Percentiles rank a stretch among this genome's conserved stretches.
phyloP scores from a whole-genome alignment of 2,797 vertebrate species.

The Dermochelys coriacea region DNA sequence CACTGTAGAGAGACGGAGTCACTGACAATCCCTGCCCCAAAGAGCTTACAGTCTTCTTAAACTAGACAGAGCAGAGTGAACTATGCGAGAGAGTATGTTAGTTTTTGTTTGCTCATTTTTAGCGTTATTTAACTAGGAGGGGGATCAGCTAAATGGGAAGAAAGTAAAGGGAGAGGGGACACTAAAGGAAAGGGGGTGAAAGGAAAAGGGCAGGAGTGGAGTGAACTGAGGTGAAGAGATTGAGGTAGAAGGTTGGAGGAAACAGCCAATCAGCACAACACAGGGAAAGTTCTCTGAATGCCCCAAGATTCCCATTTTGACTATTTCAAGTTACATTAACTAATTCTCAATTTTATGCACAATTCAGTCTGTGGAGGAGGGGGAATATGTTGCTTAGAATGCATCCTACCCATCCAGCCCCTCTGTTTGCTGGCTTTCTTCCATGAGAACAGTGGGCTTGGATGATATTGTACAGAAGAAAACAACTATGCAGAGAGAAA shows the following conservation, averaged over 20 bases:
- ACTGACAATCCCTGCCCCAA: not conserved
- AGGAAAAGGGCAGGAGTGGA: not conserved
- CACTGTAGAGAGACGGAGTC: too few relatives aligned
- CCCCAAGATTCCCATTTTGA: not conserved
- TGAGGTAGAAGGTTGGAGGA: not conserved
- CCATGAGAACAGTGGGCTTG: not conserved
- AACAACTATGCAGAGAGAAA: not conserved
- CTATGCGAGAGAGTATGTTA: not conserved
- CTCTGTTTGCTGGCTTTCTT: not conserved
- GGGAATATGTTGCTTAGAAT: not conserved
- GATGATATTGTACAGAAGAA: not conserved
- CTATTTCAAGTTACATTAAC: not conserved
- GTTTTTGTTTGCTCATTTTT: not conserved
- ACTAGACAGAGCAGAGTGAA: not conserved
- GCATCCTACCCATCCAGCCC: not conserved
- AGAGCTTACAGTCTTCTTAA: not conserved
- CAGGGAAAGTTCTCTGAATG: not conserved
- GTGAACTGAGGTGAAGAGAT: fast-evolving
- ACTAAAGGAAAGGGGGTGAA: too few relatives aligned
- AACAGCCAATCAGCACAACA: not conserved
- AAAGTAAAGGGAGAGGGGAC: not conserved
- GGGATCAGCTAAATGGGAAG: not conserved
- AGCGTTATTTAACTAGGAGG: not conserved
- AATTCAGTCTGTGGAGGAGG: not conserved
- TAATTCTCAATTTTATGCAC: not conserved